These are phyloP conservation scores for Pseudorhiza aurosa DNA, from an alignment of 30 jellyfish, hydroid and myxozoan species.

Conservation along the genomic window DNA sequence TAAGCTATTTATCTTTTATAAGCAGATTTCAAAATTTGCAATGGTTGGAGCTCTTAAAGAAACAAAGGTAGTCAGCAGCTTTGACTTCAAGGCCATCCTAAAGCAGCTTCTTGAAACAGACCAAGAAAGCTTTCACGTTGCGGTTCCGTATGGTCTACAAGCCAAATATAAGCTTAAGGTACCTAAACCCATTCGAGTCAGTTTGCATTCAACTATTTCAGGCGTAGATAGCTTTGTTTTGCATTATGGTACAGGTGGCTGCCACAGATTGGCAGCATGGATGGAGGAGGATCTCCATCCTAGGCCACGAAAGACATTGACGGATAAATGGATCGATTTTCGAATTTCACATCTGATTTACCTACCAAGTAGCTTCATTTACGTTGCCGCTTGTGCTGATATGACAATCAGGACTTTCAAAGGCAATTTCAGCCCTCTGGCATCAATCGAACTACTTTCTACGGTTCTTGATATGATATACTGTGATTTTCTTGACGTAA, in stretches of 20 bases:
- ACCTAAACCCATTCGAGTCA: constrained; percentile 75
- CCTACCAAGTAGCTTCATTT: constrained; percentile 35
- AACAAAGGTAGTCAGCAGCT: constrained; percentile 33
- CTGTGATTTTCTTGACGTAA: constrained; percentile 41
- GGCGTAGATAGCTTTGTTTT: constrained; percentile 66
- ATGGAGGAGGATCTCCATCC: constrained; percentile 24
- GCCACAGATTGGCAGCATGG: constrained; percentile 75
- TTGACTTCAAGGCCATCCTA: constrained; percentile 6
- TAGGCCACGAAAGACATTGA: constrained; percentile 30
- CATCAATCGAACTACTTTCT: constrained; percentile 49
- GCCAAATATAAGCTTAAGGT: constrained; percentile 29
- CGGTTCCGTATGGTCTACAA: constrained; percentile 77
- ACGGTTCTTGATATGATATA: constrained; percentile 72
- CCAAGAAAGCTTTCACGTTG: constrained; percentile 13
- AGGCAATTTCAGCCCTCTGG: constrained; percentile 53
- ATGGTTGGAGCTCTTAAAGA: constrained; percentile 30
- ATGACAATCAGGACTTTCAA: constrained; percentile 71
- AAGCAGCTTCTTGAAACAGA: constrained; percentile 12
- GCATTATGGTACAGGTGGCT: constrained; percentile 83
- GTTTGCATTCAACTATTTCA: constrained; percentile 26
- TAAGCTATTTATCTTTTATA: no score
- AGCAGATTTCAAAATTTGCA: no score
- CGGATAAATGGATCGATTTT: constrained; percentile 25
- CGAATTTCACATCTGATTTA: constrained; percentile 47
- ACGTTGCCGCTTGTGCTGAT: constrained; percentile 86